These are phyloP conservation scores for Aphodius sticticus DNA, from an alignment of 2,888 invertebrate species.

Conservation along the genomic window DNA sequence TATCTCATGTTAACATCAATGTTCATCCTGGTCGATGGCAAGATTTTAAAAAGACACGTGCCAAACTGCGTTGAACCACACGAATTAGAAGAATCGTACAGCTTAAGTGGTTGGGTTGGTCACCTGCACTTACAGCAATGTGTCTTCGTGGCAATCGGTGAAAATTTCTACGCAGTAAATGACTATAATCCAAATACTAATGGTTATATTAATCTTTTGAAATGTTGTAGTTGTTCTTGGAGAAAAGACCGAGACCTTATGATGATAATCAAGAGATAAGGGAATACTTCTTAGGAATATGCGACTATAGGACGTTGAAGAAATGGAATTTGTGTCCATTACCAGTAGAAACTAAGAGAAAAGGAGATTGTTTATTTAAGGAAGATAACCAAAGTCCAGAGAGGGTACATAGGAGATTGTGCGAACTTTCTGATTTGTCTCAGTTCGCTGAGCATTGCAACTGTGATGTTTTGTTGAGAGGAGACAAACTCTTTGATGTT, in stretches of 20 bases:
- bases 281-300: conserved; percentile 60
- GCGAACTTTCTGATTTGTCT: conserved; percentile 57
- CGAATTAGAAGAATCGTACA: conserved; percentile 51
- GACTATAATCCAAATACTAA: neutral
- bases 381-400: conserved; percentile 51
- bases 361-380: conserved; percentile 54
- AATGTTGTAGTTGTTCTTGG: conserved; percentile 53
- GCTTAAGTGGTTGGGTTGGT: conserved; percentile 56
- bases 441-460: conserved; percentile 49
- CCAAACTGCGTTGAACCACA: conserved; percentile 46
- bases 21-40: conserved; percentile 43
- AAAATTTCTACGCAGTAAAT: conserved; percentile 59
- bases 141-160: conserved; percentile 60
- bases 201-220: neutral
- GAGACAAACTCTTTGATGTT: conserved; percentile 53
- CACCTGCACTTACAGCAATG: conserved; percentile 60
- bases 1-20: conserved; percentile 45
- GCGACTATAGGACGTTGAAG: conserved; percentile 55
- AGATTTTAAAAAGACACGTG: conserved; percentile 44
- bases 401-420: conserved; percentile 59
- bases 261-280: conserved; percentile 42
- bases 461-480: conserved; percentile 50
- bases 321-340: conserved; percentile 59
- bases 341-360: conserved; percentile 49
- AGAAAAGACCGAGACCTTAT: conserved; percentile 45